A percentile compares a stretch with the other conserved stretches of the same genome.
Evolutionary conservation across 2,113 vertebrate genomes (phyloP).

Genomic region (Jacana jacana): DNA sequence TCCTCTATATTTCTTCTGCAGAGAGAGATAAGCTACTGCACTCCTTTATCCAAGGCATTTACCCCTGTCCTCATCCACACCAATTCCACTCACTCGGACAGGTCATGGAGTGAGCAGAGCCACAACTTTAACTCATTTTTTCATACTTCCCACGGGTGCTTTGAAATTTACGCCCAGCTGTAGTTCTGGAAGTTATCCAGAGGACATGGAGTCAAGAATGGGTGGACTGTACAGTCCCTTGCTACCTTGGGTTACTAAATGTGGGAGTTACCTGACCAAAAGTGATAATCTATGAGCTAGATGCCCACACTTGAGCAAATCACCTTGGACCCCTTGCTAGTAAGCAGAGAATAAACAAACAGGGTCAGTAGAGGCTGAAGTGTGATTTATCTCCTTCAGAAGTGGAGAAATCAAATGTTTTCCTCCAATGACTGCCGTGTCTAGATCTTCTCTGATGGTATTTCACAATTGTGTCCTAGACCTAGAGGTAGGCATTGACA

Average conservation of each 20-base stretch:
- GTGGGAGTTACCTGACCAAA: neutral
- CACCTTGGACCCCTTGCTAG: neutral
- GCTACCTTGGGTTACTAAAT: neutral
- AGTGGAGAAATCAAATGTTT: neutral
- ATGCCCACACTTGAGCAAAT: neutral
- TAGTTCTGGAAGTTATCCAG: neutral
- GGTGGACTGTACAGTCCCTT: neutral
- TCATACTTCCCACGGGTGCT: neutral
- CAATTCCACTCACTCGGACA: neutral
- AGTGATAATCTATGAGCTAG: neutral
- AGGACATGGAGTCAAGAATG: neutral
- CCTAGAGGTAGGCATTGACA: neutral
- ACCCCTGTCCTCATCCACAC: neutral
- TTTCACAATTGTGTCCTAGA: neutral
- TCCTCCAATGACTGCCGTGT: neutral
- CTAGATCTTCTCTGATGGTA: neutral
- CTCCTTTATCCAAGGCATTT: neutral
- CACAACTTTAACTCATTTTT: neutral
- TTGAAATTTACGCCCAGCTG: neutral
- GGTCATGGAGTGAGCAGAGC: neutral
- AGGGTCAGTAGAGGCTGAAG: neutral
- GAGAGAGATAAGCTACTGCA: conserved; percentile 11
- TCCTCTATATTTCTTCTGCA: neutral
- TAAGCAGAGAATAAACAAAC: neutral
- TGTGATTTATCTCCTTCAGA: neutral